These are phyloP conservation scores for Daubentonia madagascariensis DNA, from an alignment of 2,113 vertebrate genomes.

Conservation along the genomic window DNA sequence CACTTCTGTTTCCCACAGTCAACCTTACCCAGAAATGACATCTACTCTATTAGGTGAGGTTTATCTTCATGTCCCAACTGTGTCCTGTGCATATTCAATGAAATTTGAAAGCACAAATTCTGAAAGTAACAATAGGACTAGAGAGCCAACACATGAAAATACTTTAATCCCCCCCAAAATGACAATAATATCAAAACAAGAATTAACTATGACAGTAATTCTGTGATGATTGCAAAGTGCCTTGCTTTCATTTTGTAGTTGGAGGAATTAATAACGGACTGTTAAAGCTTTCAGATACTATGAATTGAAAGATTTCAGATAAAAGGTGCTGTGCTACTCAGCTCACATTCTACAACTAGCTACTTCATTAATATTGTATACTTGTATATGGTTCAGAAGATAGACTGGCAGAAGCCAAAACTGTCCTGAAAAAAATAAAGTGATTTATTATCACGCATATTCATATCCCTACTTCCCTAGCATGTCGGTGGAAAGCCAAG, in stretches of 20 bases:
- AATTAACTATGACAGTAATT: neutral
- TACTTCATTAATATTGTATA: neutral
- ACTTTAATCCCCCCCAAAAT: neutral
- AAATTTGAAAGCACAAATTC: conserved; percentile 74
- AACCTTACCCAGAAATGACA: conserved; percentile 77
- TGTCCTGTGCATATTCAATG: conserved; percentile 80
- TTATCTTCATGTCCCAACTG: conserved; percentile 87
- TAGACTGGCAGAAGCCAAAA: neutral
- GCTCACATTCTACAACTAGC: neutral
- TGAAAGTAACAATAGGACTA: conserved; percentile 40
- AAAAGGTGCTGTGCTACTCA: neutral
- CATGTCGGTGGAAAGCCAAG: neutral
- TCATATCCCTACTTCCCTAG: neutral
- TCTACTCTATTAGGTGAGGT: conserved; percentile 75
- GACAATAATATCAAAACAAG: neutral
- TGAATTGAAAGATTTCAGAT: neutral
- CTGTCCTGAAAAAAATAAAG: neutral
- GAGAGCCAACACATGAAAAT: neutral
- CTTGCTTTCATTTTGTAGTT: neutral
- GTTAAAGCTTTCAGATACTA: neutral
- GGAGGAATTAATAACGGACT: neutral
- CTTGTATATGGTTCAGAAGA: neutral
- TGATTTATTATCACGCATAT: neutral
- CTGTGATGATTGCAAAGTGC: neutral
- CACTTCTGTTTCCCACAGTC: conserved; percentile 84